Percentiles rank a stretch among this genome's conserved stretches.
Evolutionary conservation across 2,797 vertebrate genomes (phyloP).

Genomic region (Oryzias sinensis): DNA sequence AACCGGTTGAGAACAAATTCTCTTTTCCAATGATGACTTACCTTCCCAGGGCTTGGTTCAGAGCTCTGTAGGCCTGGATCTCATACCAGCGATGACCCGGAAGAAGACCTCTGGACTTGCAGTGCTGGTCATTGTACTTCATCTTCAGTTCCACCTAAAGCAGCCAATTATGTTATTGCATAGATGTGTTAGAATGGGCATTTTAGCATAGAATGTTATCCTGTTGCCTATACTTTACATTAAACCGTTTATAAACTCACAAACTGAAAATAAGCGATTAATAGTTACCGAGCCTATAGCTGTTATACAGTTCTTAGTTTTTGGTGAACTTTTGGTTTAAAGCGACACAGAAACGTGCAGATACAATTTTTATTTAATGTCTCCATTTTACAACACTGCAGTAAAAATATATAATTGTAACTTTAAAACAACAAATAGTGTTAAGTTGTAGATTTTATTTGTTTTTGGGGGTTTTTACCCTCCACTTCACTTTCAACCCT

Average conservation of each 20-base stretch:
- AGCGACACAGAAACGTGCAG: no score
- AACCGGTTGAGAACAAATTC: not conserved
- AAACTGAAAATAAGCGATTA: no score
- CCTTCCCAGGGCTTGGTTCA: slow-evolving; percentile 98
- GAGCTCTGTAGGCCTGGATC: slow-evolving; percentile 94
- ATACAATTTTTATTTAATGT: no score
- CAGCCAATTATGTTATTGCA: not conserved
- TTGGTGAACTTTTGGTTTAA: no score
- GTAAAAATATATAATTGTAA: no score
- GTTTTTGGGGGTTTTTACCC: not conserved
- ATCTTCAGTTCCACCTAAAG: slow-evolving; percentile 93
- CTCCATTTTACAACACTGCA: no score
- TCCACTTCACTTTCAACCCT: not conserved
- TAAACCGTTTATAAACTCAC: no score
- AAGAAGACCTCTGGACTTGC: slow-evolving; percentile 88
- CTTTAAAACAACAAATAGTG: no score
- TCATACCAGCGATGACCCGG: slow-evolving; percentile 94
- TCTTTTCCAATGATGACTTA: slow-evolving; percentile 42
- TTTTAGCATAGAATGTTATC: not conserved
- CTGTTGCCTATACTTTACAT: not conserved
- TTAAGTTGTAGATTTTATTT: no score
- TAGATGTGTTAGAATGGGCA: not conserved
- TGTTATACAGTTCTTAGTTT: no score
- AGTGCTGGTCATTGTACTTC: slow-evolving; percentile 94
- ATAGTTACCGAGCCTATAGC: no score